Conservation (phyloP, 2,797 vertebrate species). For the Coracias cyanogaster region DNA sequence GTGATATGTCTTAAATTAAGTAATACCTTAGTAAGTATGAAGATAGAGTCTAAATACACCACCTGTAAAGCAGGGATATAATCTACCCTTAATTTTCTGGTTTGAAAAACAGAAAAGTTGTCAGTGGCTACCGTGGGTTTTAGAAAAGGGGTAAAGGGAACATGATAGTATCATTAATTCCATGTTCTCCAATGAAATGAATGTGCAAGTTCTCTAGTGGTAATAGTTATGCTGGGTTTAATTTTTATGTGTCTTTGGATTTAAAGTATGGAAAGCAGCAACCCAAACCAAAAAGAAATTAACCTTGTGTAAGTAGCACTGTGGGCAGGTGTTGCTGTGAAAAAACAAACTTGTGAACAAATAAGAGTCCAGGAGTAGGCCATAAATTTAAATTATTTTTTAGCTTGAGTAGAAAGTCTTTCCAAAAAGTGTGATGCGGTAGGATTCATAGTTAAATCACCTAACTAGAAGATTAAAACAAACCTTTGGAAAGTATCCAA, state of each 20-base stretch:
- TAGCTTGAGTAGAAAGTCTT: background rate
- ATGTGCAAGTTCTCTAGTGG: background rate
- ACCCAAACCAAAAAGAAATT: background rate
- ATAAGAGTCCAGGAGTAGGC: background rate
- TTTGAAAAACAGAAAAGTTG: background rate
- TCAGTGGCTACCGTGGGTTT: background rate
- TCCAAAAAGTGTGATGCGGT: background rate
- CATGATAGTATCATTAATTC: background rate
- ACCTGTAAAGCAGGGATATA: background rate
- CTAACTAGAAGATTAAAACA: background rate
- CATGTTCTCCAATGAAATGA: background rate
- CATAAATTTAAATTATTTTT: background rate
- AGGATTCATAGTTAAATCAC: background rate
- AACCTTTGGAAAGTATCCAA: background rate
- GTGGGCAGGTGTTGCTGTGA: background rate
- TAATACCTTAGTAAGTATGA: background rate
- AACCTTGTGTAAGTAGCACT: background rate
- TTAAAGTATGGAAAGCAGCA: background rate
- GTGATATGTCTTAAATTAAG: background rate
- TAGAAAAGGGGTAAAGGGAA: background rate
- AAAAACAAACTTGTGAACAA: background rate
- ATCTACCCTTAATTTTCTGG: background rate
- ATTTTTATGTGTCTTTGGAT: background rate
- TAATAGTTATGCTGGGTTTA: background rate
- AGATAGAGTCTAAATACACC: background rate